A percentile compares a stretch with the other conserved stretches of the same genome.
Evolutionary conservation across 2,797 vertebrate genomes (phyloP).

Genomic region (Coregonus sp.): DNA sequence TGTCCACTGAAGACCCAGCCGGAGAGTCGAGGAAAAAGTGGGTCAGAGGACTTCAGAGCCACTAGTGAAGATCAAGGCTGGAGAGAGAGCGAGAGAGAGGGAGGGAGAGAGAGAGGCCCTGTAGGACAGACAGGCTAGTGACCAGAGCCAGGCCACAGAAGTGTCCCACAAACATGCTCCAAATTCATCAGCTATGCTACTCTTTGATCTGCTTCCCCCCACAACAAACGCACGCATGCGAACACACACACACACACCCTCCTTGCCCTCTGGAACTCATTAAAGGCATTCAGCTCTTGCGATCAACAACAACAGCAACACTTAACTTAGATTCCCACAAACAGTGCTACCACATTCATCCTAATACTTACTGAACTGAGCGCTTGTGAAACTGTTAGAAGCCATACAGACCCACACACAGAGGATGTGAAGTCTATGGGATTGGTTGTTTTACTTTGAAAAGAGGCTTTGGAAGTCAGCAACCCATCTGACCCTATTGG

Average conservation of each 20-base stretch:
- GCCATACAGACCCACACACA: not conserved
- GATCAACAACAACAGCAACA: slow-evolving; percentile 30
- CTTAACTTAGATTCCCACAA: not conserved
- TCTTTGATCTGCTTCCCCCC: slow-evolving; percentile 60
- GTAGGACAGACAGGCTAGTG: slow-evolving; percentile 60
- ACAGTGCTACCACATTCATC: not conserved
- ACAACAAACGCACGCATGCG: slow-evolving; percentile 10
- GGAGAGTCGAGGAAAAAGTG: slow-evolving; percentile 57
- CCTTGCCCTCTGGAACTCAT: slow-evolving; percentile 38
- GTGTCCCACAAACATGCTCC: slow-evolving; percentile 68
- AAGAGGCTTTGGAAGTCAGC: not conserved
- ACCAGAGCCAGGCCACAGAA: slow-evolving; percentile 56
- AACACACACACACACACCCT: slow-evolving; percentile 20
- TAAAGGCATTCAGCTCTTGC: slow-evolving; percentile 52
- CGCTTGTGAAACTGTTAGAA: not conserved
- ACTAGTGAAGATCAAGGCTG: slow-evolving; percentile 39
- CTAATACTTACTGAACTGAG: slow-evolving; percentile 29
- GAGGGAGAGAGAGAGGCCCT: slow-evolving; percentile 45
- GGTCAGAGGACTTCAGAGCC: slow-evolving; percentile 62
- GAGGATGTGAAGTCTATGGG: not conserved
- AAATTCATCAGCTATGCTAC: slow-evolving; percentile 62
- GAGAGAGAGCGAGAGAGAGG: slow-evolving; percentile 30
- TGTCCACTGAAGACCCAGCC: not conserved
- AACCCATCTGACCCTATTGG: not conserved
- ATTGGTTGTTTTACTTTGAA: not conserved